phyloP scores from a whole-genome alignment of 2,888 invertebrate species.

The Noctua fimbriata region DNA sequence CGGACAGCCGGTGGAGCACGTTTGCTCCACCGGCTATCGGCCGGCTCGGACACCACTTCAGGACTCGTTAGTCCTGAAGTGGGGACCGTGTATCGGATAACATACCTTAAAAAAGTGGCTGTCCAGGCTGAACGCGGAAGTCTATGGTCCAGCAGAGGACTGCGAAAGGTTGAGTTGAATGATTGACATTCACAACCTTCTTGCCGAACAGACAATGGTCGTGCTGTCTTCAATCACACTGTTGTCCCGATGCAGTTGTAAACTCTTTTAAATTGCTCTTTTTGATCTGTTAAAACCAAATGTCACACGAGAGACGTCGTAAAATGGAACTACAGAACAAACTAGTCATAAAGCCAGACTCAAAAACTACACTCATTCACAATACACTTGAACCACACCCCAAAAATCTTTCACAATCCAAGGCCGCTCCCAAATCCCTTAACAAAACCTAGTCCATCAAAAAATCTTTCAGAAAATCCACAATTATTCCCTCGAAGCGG shows the following conservation, averaged over 20 bases:
- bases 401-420: conserved; percentile 7
- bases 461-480: conserved; percentile 51
- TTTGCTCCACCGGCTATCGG: no score
- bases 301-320: neutral
- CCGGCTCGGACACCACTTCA: no score
- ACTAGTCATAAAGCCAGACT: neutral
- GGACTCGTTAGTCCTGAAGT: no score
- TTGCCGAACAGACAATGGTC: neutral
- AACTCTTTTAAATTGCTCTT: neutral
- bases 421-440: conserved; percentile 41
- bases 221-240: no score
- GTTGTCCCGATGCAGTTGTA: neutral
- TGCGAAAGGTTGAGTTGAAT: neutral
- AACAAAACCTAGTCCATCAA: conserved; percentile 56
- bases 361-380: neutral
- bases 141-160: neutral
- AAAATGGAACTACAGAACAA: neutral
- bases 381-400: conserved; percentile 14
- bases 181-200: neutral
- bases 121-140: neutral
- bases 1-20: neutral
- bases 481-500: conserved; percentile 62
- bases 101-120: neutral
- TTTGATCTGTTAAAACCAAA: neutral
- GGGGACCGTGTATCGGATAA: neutral